Base-by-base conservation (phyloP, 1,140 invertebrate species). In the Artemia franciscana region DNA sequence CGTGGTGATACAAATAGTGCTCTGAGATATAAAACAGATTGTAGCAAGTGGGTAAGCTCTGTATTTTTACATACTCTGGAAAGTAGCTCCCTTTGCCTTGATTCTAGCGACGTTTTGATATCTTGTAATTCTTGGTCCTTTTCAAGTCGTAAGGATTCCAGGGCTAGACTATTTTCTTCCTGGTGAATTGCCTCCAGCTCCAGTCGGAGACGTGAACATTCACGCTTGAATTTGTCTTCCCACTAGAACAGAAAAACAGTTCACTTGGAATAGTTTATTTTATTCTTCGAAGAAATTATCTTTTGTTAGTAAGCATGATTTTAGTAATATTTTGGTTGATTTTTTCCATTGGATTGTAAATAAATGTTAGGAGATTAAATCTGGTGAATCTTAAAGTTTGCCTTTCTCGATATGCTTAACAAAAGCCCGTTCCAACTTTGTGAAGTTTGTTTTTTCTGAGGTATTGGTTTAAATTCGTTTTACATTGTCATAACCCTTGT, bases 151-250 rank as follows among this genome's bases (percentile, higher is more conserved):
- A 70, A 66, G 7, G 76, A 73, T 64, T 80, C 77, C 56, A 81
- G 71, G 18, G 67, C 67, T 4, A 71, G 66, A 26, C 74, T 72
- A 61, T 79, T 79, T 65, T 82, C 80, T 65, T 82, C 79, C 56
- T 74, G 72, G 66, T 80, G 77, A 62, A 77, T 74, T 66, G 75
- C 73, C 66, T 80, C 78, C 62, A 82, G 69, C 70, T 82, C 80
- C 58, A 71, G 70, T 71, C 78, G 79, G 68, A 82, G 71, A 72
- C 79, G 73, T 67, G 67, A 63, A 59, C 68, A 74, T 72, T 78
- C 76, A 67, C 71, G 68, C 67, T 73, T 68, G 58, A 73, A 60
- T 66, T 69, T 67, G 51, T 71, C 73, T 66, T 75, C 73, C 71
- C 73, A 75, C 72, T 75, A 59, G 25, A 66, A 63, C 65, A 56